These are phyloP conservation scores for Eulemur albifrons DNA, from an alignment of 2,797 vertebrate species.

Conservation along the genomic window DNA sequence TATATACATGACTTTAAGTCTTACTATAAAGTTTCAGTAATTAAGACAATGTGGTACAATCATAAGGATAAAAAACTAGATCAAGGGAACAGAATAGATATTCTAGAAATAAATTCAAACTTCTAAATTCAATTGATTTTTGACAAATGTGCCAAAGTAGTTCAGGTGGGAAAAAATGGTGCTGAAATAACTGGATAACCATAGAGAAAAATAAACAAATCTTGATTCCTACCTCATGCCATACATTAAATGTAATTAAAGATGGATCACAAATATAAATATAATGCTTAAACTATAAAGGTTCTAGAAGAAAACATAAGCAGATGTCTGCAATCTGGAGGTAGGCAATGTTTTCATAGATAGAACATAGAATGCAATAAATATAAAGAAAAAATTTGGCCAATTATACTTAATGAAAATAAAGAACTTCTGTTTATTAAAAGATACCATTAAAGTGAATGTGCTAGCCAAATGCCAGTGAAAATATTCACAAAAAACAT, in stretches of 20 bases:
- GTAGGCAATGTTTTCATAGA: not conserved
- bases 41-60: not conserved
- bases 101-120: not conserved
- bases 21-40: not conserved
- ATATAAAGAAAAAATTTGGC: not conserved
- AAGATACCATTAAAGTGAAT: not conserved
- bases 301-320: not conserved
- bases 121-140: not conserved
- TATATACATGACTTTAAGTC: not conserved
- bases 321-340: not conserved
- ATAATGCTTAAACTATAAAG: not conserved
- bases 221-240: not conserved
- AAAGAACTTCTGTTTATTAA: not conserved
- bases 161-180: not conserved
- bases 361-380: not conserved
- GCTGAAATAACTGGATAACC: not conserved
- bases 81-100: not conserved
- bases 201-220: not conserved
- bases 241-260: not conserved
- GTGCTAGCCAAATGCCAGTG: not conserved
- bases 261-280: not conserved
- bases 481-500: constrained; percentile 7
- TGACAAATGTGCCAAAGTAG: not conserved
- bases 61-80: not conserved
- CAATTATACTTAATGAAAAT: not conserved